Conservation (phyloP, 2,797 vertebrate genomes). For the Chaetodon trifasciatus region DNA sequence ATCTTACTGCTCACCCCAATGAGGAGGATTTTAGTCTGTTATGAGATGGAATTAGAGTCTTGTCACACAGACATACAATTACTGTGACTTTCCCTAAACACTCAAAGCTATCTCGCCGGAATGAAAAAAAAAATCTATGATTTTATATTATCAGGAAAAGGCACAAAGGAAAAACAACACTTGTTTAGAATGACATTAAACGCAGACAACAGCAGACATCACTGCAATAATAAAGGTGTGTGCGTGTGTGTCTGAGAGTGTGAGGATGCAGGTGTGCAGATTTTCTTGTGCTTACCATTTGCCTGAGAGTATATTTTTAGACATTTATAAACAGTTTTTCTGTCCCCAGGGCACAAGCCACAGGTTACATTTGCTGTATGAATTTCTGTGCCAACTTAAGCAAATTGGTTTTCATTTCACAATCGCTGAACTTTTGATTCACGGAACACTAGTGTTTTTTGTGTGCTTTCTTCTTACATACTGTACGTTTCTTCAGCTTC, state of each 20-base stretch:
- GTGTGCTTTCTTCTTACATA: neutral
- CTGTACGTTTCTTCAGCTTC: conserved; percentile 23
- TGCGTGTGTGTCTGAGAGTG: conserved; percentile 4
- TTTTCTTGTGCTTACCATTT: conserved; percentile 28
- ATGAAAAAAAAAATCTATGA: conserved; percentile 30
- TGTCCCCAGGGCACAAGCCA: conserved; percentile 21
- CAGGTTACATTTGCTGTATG: conserved; percentile 36
- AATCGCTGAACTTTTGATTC: conserved; percentile 31
- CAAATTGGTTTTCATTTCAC: conserved; percentile 38
- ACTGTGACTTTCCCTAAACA: conserved; percentile 46
- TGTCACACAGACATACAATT: conserved; percentile 61
- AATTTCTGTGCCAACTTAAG: conserved; percentile 25
- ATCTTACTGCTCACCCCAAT: conserved; percentile 68
- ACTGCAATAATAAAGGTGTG: neutral
- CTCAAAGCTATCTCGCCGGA: conserved; percentile 38
- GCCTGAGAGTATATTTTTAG: conserved; percentile 22
- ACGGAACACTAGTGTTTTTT: conserved; percentile 14
- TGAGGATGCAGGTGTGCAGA: neutral
- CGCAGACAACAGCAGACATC: conserved; percentile 16
- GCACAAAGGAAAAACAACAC: conserved; percentile 13
- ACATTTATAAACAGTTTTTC: conserved; percentile 30
- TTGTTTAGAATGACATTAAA: conserved; percentile 45
- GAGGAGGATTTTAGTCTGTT: conserved; percentile 66
- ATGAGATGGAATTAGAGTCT: conserved; percentile 67
- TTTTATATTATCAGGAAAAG: conserved; percentile 43